Base-by-base conservation (phyloP, 2,113 vertebrate species). In the Solenodon paradoxus region DNA sequence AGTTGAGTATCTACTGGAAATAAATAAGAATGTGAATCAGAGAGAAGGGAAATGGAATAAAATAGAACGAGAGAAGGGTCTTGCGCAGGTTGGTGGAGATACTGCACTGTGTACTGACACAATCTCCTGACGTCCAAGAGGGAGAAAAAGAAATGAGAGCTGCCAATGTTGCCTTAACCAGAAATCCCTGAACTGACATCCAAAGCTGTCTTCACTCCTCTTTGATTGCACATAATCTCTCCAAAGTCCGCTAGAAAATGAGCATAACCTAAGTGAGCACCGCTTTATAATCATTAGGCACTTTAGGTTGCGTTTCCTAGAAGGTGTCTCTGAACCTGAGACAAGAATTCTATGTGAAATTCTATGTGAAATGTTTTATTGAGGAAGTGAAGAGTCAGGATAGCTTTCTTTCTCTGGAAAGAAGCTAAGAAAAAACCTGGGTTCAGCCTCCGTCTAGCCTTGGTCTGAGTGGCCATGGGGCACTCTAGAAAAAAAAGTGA, bases 101-200 rank as follows among this genome's bases (percentile, higher is more conserved):
- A 13, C 5, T 4, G 16, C 11, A 2, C 38, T 0, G 3, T 17
- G 69, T 80, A 13, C 61, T 0, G 20, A 7, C 15, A 7, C 1
- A 17, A 1, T 15, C 42, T 77, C n/a, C 77, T 55, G 20, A 83
- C 19, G 32, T 45, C 15, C 28, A 78, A 20, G 1, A 61, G 38
- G 10, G 32, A 55, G 85, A 69, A 71, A 42, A 77, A 35, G 32
- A 49, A 59, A 16, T 66, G 40, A 47, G 80, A 42, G n/a, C 51
- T 77, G 19, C 17, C 47, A n/a, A 9, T 11, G 30, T 80, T 32
- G 42, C 71, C 61, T 51, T 40, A 40, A 4, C 40, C 55, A 88
- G n/a, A 22, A 82, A 59, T 20, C 53, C 55, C 64, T 63, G 42
- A 85, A 51, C 49, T 40, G 24, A 78, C 49, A 59, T n/a, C 61